Evolutionary conservation across 2,888 invertebrate species (phyloP).

Genomic region (Falcaria lacertinaria): DNA sequence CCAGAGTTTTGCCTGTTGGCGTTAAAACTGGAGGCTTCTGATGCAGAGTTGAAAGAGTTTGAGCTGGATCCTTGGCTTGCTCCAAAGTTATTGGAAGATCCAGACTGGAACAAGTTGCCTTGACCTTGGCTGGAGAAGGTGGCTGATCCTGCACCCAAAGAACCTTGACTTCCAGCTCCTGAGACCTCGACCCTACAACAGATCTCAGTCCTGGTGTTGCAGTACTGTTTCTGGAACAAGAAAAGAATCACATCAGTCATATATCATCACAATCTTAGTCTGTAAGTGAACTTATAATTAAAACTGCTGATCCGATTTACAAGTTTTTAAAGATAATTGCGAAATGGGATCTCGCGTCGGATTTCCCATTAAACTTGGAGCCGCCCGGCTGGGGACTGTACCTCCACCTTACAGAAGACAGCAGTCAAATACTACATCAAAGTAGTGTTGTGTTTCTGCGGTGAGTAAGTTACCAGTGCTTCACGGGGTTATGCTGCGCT

Average conservation of each 20-base stretch:
- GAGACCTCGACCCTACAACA: slow-evolving; percentile 68
- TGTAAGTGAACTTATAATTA: too few species aligned
- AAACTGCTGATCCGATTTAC: too few species aligned
- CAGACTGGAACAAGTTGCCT: slow-evolving; percentile 8
- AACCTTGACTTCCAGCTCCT: slow-evolving; percentile 43
- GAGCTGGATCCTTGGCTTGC: slow-evolving; percentile 12
- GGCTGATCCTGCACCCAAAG: slow-evolving; percentile 47
- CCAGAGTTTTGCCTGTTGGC: slow-evolving; percentile 18
- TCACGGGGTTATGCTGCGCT: too few species aligned
- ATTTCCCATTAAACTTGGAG: too few species aligned
- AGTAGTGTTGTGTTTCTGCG: too few species aligned
- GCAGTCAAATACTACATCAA: too few species aligned
- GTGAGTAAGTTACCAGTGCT: too few species aligned
- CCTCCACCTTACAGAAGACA: too few species aligned
- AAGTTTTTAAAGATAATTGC: too few species aligned
- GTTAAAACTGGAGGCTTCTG: slow-evolving; percentile 23
- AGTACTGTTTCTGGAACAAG: slow-evolving; percentile 70
- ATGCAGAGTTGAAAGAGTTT: slow-evolving; percentile 11
- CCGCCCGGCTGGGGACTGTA: too few species aligned
- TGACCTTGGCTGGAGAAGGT: slow-evolving; percentile 37
- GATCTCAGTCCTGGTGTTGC: slow-evolving; percentile 64
- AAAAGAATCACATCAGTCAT: neutral
- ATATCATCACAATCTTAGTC: too few species aligned
- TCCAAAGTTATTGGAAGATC: slow-evolving; percentile 12
- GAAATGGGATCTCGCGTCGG: too few species aligned